These are phyloP conservation scores for Eira barbara DNA, from an alignment of 2,113 vertebrate species.

Conservation along the genomic window DNA sequence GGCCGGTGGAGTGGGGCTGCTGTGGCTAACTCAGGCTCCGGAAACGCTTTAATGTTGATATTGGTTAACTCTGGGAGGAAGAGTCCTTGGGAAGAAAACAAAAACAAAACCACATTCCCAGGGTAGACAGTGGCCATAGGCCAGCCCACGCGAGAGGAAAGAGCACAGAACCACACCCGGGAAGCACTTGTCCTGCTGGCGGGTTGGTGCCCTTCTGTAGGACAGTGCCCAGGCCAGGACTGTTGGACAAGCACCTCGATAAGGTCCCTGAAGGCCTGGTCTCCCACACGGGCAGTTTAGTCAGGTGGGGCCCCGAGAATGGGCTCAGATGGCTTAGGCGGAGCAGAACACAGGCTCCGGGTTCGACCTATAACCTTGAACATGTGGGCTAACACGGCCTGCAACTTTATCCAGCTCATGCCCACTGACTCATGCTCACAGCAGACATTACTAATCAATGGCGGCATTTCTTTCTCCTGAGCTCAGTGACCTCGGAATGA, in stretches of 20 bases:
- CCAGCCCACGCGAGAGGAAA: background rate
- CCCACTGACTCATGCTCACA: background rate
- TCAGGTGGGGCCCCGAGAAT: background rate
- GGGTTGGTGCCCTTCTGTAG: background rate
- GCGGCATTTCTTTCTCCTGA: background rate
- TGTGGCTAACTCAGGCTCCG: conserved; percentile 25
- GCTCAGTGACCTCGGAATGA: background rate
- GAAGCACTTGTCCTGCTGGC: background rate
- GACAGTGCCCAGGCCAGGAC: background rate
- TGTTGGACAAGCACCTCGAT: too few relatives aligned
- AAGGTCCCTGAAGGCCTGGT: background rate
- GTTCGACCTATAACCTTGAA: background rate
- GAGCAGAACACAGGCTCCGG: background rate
- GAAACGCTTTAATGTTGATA: conserved; percentile 41
- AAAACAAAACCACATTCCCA: conserved; percentile 36
- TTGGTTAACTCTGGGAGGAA: conserved; percentile 46
- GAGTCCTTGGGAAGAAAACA: conserved; percentile 34
- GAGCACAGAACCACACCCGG: background rate
- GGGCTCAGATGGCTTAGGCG: background rate
- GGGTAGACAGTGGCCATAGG: background rate
- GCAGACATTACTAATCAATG: background rate
- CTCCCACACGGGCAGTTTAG: background rate
- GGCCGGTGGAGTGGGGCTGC: background rate
- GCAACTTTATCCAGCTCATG: background rate
- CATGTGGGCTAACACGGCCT: background rate